phyloP scores from a whole-genome alignment of 37 sponge, comb jelly and placozoan species.

The Crambe crambe region DNA sequence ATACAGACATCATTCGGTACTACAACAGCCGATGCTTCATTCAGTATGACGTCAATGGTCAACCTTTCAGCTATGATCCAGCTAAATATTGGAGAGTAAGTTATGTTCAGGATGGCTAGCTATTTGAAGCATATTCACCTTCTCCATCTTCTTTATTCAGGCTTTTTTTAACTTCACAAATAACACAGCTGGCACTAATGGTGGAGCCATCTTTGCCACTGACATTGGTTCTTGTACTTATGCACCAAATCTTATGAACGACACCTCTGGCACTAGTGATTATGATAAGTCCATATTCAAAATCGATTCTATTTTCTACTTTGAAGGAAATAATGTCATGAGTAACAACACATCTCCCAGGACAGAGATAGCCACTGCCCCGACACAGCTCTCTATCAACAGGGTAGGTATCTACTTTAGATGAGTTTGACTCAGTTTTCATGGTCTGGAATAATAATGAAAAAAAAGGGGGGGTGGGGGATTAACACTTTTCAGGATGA shows the following conservation, averaged over 20 bases:
- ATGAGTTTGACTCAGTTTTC: too few relatives aligned
- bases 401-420: too few relatives aligned
- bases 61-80: neutral
- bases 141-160: neutral
- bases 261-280: neutral
- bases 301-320: constrained; percentile 19
- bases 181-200: constrained; percentile 50
- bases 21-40: constrained; percentile 63
- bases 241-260: neutral
- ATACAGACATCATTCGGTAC: constrained; percentile 26
- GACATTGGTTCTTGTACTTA: constrained; percentile 46
- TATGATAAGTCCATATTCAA: constrained; percentile 23
- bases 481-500: too few relatives aligned
- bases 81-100: constrained; percentile 7
- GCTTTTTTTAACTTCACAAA: constrained; percentile 33
- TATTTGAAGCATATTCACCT: neutral
- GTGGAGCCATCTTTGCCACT: constrained; percentile 63
- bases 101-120: neutral
- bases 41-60: constrained; percentile 30
- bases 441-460: too few relatives aligned
- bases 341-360: neutral
- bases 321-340: neutral
- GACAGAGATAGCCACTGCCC: constrained; percentile 3
- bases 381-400: too few relatives aligned
- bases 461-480: too few relatives aligned